Percentiles rank a stretch among this genome's conserved stretches.
Conservation (phyloP, 2,113 vertebrate species). For the Corythoichthys intestinalis region DNA sequence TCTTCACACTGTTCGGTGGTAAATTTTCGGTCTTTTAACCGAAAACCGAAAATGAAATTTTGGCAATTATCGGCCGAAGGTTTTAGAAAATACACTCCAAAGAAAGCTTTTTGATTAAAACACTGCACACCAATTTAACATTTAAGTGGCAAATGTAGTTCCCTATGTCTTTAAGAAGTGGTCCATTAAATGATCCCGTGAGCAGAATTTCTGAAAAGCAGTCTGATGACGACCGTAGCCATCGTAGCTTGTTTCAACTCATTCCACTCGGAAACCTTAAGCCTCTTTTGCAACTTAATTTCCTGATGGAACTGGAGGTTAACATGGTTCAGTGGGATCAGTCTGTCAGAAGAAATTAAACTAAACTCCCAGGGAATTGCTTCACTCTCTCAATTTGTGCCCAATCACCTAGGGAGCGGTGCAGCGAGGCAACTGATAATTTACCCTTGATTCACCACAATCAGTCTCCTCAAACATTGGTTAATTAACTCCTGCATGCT, state of each 20-base stretch:
- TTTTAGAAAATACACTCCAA: no score
- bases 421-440: constrained; percentile 41
- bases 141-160: no score
- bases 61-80: no score
- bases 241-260: constrained; percentile 10
- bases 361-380: constrained; percentile 49
- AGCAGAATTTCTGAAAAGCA: not conserved
- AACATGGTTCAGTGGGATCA: constrained; percentile 44
- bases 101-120: no score
- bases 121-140: no score
- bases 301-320: constrained; percentile 36
- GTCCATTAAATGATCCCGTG: not conserved
- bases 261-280: constrained; percentile 31
- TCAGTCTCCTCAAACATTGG: constrained; percentile 33
- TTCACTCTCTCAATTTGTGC: constrained; percentile 51
- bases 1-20: no score
- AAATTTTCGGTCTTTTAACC: no score
- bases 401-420: constrained; percentile 26
- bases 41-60: no score
- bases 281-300: constrained; percentile 39
- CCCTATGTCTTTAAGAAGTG: not conserved
- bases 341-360: constrained; percentile 51
- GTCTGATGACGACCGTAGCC: not conserved
- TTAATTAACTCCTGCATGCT: constrained; percentile 15
- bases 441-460: constrained; percentile 41